Evolutionary conservation across 1,140 invertebrate genomes (phyloP).

Genomic region (Hypsibius dujardini): DNA sequence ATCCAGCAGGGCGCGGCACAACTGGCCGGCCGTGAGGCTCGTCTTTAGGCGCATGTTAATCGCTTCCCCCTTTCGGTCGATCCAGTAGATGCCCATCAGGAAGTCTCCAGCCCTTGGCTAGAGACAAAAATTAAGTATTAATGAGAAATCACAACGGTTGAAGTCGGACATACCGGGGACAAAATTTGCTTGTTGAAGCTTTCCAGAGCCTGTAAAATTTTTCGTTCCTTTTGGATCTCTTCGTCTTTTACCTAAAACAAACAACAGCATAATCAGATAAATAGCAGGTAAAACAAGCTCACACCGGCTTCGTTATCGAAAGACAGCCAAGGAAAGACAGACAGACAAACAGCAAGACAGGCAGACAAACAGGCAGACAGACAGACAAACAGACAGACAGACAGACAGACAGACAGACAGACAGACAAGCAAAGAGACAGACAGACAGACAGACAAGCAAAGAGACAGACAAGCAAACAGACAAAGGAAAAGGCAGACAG

Average conservation of each 20-base stretch:
- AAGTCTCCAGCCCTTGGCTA: conserved; percentile 13
- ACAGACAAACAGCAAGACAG: too few species aligned
- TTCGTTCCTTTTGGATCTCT: not conserved
- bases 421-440: too few species aligned
- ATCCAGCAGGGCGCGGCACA: not conserved
- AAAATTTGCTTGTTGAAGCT: not conserved
- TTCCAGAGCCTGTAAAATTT: conserved; percentile 11
- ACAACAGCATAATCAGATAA: too few species aligned
- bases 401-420: too few species aligned
- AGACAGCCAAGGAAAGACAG: too few species aligned
- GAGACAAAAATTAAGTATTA: not conserved
- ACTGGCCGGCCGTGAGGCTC: not conserved
- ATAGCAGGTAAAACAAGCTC: too few species aligned
- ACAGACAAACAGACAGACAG: too few species aligned
- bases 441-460: too few species aligned
- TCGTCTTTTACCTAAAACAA: not conserved
- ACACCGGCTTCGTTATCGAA: too few species aligned
- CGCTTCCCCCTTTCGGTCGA: conserved; percentile 1
- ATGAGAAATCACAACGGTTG: not conserved
- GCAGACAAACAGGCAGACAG: too few species aligned
- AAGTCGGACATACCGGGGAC: not conserved
- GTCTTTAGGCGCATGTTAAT: not conserved
- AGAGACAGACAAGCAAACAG: too few species aligned
- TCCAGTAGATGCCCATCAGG: conserved; percentile 14
- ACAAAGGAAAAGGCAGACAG: too few species aligned